Conservation (phyloP, 2,797 vertebrate species). For the Tinamus major region DNA sequence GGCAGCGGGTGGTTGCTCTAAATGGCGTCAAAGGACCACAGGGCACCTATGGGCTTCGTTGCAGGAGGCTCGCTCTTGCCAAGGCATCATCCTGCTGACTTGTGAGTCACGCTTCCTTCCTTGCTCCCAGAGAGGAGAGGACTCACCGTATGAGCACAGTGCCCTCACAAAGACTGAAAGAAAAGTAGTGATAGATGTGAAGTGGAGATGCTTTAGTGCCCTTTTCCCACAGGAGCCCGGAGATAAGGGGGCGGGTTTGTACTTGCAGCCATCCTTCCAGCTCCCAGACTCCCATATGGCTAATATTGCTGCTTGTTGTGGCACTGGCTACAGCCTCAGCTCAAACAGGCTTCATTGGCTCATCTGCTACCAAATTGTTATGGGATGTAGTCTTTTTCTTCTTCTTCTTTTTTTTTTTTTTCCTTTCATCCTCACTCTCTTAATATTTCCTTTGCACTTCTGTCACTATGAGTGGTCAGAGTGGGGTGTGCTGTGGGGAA, state of each 20-base stretch:
- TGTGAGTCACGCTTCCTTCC: background rate
- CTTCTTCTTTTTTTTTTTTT: background rate
- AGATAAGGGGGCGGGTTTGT: slow-evolving; percentile 53
- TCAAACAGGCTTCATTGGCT: slow-evolving; percentile 39
- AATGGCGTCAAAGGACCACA: background rate
- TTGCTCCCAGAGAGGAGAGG: background rate
- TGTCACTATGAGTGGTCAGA: background rate
- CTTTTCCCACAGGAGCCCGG: slow-evolving; percentile 48
- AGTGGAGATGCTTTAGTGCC: slow-evolving; percentile 19
- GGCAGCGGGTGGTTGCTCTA: background rate
- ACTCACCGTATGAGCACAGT: background rate
- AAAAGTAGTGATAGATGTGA: slow-evolving; percentile 12
- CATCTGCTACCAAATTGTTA: background rate
- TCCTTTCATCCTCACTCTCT: background rate
- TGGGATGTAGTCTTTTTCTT: background rate
- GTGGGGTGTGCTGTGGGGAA: background rate
- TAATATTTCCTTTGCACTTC: slow-evolving; percentile 20
- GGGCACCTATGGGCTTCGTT: slow-evolving; percentile 6
- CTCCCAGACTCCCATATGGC: slow-evolving; percentile 54
- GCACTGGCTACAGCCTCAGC: slow-evolving; percentile 32
- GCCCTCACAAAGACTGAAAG: background rate
- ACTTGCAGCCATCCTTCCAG: slow-evolving; percentile 49
- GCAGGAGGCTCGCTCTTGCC: background rate
- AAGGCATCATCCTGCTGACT: background rate
- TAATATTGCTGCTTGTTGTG: slow-evolving; percentile 12